phyloP scores from a whole-genome alignment of 2,113 vertebrate species.

The Hassar affinis region DNA sequence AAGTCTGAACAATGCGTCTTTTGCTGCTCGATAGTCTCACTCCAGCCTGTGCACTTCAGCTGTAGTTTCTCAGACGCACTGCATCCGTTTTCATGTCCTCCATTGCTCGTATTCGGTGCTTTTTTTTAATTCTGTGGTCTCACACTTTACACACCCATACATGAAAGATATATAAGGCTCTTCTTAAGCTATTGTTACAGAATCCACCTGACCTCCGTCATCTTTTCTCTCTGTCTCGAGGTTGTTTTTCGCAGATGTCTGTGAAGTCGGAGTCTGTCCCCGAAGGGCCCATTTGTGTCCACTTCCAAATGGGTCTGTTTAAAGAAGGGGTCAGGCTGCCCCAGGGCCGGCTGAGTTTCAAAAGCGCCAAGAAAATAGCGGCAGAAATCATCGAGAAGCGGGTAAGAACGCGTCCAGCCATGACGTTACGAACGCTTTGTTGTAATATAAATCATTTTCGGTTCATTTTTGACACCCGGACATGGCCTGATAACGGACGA shows the following conservation, averaged over 20 bases:
- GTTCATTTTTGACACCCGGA: neutral
- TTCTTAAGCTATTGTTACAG: neutral
- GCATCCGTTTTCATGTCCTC: neutral
- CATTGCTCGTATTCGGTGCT: neutral
- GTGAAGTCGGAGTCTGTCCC: neutral
- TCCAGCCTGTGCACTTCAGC: neutral
- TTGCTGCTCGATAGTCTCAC: neutral
- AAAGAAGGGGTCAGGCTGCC: slow-evolving; percentile 65
- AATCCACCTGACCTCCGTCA: neutral
- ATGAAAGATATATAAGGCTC: neutral
- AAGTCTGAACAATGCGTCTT: no score
- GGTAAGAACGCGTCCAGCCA: slow-evolving; percentile 53
- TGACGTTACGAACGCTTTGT: neutral
- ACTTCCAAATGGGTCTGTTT: slow-evolving; percentile 71
- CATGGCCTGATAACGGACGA: no score
- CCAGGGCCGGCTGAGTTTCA: slow-evolving; percentile 58
- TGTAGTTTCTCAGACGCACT: neutral
- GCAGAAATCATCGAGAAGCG: slow-evolving; percentile 68
- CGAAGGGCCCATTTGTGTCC: slow-evolving; percentile 53
- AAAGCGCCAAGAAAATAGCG: slow-evolving; percentile 65
- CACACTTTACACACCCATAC: neutral
- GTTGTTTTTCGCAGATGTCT: slow-evolving; percentile 1
- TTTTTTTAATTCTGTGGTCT: neutral
- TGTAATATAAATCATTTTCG: no score
- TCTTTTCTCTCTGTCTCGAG: slow-evolving; percentile 1